Evolutionary conservation across 2,113 vertebrate genomes (phyloP), one percentile per base, ranked within the genome.

Genomic region (Ochotona curzoniae): DNA sequence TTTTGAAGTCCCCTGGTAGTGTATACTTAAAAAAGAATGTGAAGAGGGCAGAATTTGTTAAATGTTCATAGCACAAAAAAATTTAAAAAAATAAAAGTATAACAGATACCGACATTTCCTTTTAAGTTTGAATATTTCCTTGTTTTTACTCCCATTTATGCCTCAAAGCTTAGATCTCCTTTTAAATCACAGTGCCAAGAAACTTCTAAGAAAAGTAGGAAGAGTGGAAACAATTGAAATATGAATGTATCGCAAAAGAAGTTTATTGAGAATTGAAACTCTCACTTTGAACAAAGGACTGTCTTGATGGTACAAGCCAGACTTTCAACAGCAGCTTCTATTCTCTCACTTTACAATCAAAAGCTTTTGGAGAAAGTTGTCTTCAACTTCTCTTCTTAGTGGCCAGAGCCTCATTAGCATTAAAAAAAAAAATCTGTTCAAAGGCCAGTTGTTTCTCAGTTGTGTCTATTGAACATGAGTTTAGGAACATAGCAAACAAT

Each of bases 111-210:
- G 47, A 51, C 44, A 88, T 90, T 88, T 83, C 76, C 49, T 83
- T 93, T 95, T 21, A 88, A 93, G 10, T 11, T 85, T 71, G 86
- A 95, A 92, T 90, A 54, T 49, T 67, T 35, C 47, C 75, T 54
- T 69, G 69, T 69, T 94, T 93, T 95, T 75, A 87, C 8, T 94
- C 71, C 30, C 61, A 49, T 64, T 73, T 89, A 44, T 89, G 73
- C 32, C 74, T 89, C 84, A 82, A 95, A 85, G n/a, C 20, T 89
- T 61, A 81, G 26, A 79, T 82, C 54, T 66, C 28, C 66, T 84
- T 90, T 92, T 51, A 20, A 90, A 90, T 47, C 28, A 57, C 47
- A 92, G 66, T 51, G 35, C 78, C 64, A 76, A 93, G 66, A 85
- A 92, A 26, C 14, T 64, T 90, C 90, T 93, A 47, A 91, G 35